Conservation (phyloP, 2,113 vertebrate species). For the Drymodes brunneopygia region DNA sequence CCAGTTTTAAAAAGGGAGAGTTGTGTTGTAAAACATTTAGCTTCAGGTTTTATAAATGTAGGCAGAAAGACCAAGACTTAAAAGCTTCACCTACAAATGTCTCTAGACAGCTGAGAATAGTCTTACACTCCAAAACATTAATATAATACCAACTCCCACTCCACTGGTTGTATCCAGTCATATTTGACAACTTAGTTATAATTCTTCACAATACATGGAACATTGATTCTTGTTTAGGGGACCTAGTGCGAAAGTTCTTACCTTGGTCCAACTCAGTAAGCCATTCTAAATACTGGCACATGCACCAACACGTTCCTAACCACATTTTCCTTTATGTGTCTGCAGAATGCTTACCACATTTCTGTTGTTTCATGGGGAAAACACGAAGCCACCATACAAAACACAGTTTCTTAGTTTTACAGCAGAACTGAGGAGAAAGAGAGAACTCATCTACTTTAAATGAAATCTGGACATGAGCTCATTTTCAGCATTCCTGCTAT, state of each 20-base stretch:
- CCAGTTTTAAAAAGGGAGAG: background rate
- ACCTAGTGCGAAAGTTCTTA: background rate
- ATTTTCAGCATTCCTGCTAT: background rate
- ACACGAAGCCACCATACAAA: background rate
- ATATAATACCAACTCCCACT: background rate
- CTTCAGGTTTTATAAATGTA: background rate
- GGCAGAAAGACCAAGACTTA: background rate
- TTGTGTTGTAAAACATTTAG: background rate
- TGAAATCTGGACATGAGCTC: background rate
- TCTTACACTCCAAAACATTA: background rate
- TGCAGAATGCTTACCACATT: background rate
- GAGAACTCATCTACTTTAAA: background rate
- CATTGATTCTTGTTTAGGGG: background rate
- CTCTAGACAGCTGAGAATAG: background rate
- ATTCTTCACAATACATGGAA: background rate
- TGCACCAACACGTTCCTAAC: background rate
- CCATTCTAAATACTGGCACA: background rate
- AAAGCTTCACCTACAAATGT: background rate
- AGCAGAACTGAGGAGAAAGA: background rate
- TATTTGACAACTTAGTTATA: background rate
- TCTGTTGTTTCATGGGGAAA: background rate
- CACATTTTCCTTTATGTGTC: background rate
- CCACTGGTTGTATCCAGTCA: background rate
- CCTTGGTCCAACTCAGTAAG: background rate
- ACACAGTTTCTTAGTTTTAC: background rate